Conservation (phyloP, 1,140 invertebrate species). For the Cherax quadricarinatus region DNA sequence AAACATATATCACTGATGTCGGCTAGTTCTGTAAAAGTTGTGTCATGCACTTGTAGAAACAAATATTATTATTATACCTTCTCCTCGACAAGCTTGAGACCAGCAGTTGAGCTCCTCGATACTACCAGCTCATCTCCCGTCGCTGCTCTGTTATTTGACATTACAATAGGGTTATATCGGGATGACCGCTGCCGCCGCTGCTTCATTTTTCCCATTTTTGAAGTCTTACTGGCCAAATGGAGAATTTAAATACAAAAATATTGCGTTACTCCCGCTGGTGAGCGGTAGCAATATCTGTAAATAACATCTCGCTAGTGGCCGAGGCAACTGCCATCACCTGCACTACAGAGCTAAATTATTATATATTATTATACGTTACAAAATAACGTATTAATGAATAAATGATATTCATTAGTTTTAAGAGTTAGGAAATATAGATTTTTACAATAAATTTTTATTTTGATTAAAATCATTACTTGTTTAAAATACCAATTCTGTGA, state of each 20-base stretch:
- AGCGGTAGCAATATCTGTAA: background rate
- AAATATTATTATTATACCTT: conserved; percentile 8
- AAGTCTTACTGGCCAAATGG: background rate
- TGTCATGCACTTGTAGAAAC: background rate
- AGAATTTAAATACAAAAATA: background rate
- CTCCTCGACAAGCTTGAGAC: conserved; percentile 18
- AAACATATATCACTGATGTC: no score
- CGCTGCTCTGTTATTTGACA: background rate
- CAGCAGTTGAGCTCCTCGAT: background rate
- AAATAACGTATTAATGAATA: no score
- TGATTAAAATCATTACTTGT: no score
- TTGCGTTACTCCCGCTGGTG: background rate
- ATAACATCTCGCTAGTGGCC: background rate
- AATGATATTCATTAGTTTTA: no score
- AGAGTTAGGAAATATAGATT: no score
- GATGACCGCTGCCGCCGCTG: conserved; percentile 31
- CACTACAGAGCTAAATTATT: background rate
- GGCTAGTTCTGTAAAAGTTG: no score
- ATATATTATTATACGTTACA: background rate
- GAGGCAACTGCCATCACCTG: background rate
- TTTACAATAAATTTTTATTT: no score
- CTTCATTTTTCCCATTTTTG: conserved; percentile 44
- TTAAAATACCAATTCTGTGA: no score
- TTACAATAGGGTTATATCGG: conserved; percentile 38
- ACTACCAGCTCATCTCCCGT: background rate